Evolutionary conservation across 1,140 invertebrate species (phyloP), one percentile per base, ranked within the genome.

Genomic region (Drosophila santomea): DNA sequence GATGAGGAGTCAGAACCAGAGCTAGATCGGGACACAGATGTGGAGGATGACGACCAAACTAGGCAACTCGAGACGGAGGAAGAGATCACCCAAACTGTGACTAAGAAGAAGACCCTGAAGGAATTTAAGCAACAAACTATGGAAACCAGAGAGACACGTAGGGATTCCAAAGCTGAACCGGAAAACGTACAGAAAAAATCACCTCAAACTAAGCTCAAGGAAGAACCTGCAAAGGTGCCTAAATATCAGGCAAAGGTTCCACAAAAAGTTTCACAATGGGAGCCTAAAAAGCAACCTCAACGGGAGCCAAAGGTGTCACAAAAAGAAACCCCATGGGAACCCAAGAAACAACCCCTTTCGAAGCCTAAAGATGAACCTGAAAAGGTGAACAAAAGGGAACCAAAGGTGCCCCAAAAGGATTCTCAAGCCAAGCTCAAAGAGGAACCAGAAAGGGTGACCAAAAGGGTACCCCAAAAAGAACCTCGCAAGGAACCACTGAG

Each of bases 1-100:
- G 71, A 78, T 6, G 57, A 73, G 23, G 80, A 79, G 14, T 74
- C 71, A 3, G 75, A 78, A 14, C 72, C 77, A 7, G 78, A 80
- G 17, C 36, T 84, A 1, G 67, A 74, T 3, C 72, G 60, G 7
- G 84, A 79, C 20, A 66, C 78, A 5, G 80, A 84, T 25, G 38
- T 44, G n/a, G 54, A 76, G 15, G 20, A 48, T 15, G 45, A 44
- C 7, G 17, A 47, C 1, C 12, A 47, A 25, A 32, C 38, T 4
- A 62, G 62, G 7, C 56, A 47, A 7, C 8, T 39, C 23, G 54
- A 69, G 23, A 38, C 36, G 6, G 67, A 69, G 44, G 51, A 69
- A 20, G 67, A 71, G n/a, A 5, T 48, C 32, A 28, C 17, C 2
- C 20, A 11, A 8, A 44, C 12, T 5, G 38, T 68, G 1, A 64